Evolutionary conservation across 1,140 invertebrate species (phyloP).

Genomic region (Drosophila arawakana): DNA sequence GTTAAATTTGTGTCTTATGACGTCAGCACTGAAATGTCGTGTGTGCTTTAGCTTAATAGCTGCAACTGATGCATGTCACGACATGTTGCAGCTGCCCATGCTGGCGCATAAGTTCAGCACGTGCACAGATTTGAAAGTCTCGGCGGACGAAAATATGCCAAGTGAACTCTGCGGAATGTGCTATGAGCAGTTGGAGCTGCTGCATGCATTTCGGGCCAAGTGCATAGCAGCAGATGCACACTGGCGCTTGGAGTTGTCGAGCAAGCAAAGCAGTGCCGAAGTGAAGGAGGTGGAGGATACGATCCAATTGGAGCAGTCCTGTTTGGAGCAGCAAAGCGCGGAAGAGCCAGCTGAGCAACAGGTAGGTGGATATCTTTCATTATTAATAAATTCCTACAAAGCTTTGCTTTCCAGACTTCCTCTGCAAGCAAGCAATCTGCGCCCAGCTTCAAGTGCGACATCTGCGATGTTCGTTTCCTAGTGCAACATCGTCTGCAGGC

Average conservation of each 20-base stretch:
- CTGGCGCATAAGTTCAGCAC: conserved; percentile 51
- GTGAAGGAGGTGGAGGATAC: not conserved
- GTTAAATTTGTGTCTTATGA: conserved; percentile 4
- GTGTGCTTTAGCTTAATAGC: conserved; percentile 37
- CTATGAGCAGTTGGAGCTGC: conserved; percentile 51
- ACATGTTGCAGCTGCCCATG: conserved; percentile 24
- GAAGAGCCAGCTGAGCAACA: not conserved
- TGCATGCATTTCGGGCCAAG: conserved; percentile 54
- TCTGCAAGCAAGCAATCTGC: no score
- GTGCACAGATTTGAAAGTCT: conserved; percentile 47
- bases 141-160: conserved; percentile 22
- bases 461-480: conserved; percentile 45
- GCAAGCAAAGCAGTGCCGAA: not conserved
- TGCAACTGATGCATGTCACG: conserved; percentile 16
- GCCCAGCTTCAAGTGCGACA: conserved; percentile 46
- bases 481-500: conserved; percentile 36
- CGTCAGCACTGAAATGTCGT: conserved; percentile 44
- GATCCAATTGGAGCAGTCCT: not conserved
- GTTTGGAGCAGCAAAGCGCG: not conserved
- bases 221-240: conserved; percentile 53
- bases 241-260: conserved; percentile 26
- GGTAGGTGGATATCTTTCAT: not conserved
- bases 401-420: not conserved
- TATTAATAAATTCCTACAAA: not conserved
- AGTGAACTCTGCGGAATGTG: conserved; percentile 55